Percentiles rank a stretch among this genome's conserved stretches.
Evolutionary conservation across 1,140 invertebrate species (phyloP).

Genomic region (Drosophila neocordata): DNA sequence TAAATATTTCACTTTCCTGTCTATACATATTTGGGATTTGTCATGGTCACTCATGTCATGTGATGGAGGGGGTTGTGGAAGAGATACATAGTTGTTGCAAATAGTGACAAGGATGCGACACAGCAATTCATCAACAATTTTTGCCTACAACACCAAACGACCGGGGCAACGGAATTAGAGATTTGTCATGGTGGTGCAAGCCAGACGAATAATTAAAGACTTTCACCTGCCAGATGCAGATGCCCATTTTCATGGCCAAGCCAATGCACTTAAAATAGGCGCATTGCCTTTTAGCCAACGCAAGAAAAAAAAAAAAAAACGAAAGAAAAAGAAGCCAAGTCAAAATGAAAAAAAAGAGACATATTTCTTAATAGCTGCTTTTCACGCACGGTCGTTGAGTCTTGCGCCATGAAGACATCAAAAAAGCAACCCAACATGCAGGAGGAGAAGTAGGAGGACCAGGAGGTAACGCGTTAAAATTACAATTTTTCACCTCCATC

Average conservation of each 20-base stretch:
- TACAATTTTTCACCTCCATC: constrained; percentile 59
- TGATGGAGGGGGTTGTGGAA: background rate
- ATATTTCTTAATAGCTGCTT: constrained; percentile 72
- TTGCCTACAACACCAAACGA: constrained; percentile 47
- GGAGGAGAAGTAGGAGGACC: background rate
- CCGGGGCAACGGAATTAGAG: constrained; percentile 23
- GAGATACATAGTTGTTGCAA: constrained; percentile 23
- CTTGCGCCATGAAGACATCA: constrained; percentile 40
- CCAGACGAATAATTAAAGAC: constrained; percentile 75
- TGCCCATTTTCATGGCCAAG: constrained; percentile 71
- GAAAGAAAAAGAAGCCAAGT: background rate
- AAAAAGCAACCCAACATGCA: constrained; percentile 30
- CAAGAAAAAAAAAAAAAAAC: background rate
- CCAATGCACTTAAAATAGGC: constrained; percentile 75
- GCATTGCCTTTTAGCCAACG: constrained; percentile 58
- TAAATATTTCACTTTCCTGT: constrained; percentile 60
- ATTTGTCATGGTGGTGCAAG: constrained; percentile 66
- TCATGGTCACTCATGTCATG: constrained; percentile 36
- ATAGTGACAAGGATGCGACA: constrained; percentile 51
- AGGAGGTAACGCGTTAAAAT: constrained; percentile 56
- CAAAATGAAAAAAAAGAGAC: constrained; percentile 27
- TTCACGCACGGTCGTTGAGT: constrained; percentile 66
- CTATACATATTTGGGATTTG: constrained; percentile 38
- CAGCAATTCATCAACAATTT: constrained; percentile 69
- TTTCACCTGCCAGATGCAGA: constrained; percentile 62